Base-by-base conservation (phyloP, 2,797 vertebrate genomes). In the Poliocrania exsul region DNA sequence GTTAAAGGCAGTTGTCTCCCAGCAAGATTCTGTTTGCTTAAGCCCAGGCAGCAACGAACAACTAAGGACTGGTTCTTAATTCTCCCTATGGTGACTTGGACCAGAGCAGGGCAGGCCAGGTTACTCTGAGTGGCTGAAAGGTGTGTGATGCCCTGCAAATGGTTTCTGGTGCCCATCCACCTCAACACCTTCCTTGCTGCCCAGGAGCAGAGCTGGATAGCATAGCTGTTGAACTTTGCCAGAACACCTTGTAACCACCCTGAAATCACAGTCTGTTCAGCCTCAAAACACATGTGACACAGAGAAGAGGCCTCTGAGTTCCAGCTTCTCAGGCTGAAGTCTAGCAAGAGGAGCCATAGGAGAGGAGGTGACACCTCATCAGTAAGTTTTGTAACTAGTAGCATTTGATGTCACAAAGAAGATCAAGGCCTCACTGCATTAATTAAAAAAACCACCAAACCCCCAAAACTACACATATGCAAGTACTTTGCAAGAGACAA, bases 271-370 rank as follows among this genome's bases (percentile, higher is more conserved):
- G 54, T 28, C 65, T 38, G 8, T 64, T 66, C 33, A 73, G 40
- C 64, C 28, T 51, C 44, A 15, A 37, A 21, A 72, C 31, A 26
- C 0, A 0, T 2, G 13, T 0, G 2, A 40, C 19, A 28, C 13
- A 64, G 23, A 65, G 56, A 38, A 85, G 65, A 89, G 50, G 17
- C 11, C 13, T 83, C 54, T 80, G 51, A 72, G 13, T 33, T 58
- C 31, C 28, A 37, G 66, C 67, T 75, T 81, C 66, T 47, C 42
- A 35, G n/a, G n/a, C 42, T 91, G 77, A 66, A 78, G n/a, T 26
- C 28, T 35, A 35, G 47, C 47, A 71, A 65, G 23, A 24, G 51
- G 4, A 94, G 47, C 29, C 75, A 40, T 4, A 16, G 62, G 35
- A 86, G 67, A 92, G 47, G 42, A 66, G 9, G 26, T 24, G 8